A percentile compares a stretch with the other conserved stretches of the same genome.
Evolutionary conservation across 2,888 invertebrate species (phyloP).

Genomic region (Dugesia japonica): DNA sequence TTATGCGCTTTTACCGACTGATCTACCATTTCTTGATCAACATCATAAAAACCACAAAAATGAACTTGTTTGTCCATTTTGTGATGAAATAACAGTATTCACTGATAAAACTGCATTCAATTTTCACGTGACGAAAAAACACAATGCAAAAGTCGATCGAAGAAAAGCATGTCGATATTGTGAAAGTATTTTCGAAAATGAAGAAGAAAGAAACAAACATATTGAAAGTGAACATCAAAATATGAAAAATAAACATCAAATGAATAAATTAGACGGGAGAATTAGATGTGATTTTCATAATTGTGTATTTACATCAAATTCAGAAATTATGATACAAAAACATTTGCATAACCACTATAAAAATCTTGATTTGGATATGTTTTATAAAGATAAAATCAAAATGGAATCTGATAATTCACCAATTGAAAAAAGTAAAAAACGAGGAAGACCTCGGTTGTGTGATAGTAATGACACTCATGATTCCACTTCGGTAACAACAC

Average conservation of each 20-base stretch:
- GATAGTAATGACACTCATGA: not conserved
- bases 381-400: not conserved
- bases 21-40: not conserved
- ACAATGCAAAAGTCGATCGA: not conserved
- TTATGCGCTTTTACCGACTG: not conserved
- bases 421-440: not conserved
- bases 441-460: not conserved
- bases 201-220: not conserved
- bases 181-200: not conserved
- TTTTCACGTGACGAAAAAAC: not conserved
- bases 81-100: not conserved
- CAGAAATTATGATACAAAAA: not conserved
- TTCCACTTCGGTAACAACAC: not conserved
- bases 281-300: not conserved
- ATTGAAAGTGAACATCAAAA: not conserved
- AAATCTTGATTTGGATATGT: not conserved
- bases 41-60: not conserved
- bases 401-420: not conserved
- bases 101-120: not conserved
- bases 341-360: not conserved
- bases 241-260: not conserved
- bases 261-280: not conserved
- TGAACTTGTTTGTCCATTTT: not conserved
- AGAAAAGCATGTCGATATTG: not conserved
- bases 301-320: not conserved